These are phyloP conservation scores for Eupithecia tripunctaria DNA, from an alignment of 2,888 invertebrate genomes.

Conservation along the genomic window DNA sequence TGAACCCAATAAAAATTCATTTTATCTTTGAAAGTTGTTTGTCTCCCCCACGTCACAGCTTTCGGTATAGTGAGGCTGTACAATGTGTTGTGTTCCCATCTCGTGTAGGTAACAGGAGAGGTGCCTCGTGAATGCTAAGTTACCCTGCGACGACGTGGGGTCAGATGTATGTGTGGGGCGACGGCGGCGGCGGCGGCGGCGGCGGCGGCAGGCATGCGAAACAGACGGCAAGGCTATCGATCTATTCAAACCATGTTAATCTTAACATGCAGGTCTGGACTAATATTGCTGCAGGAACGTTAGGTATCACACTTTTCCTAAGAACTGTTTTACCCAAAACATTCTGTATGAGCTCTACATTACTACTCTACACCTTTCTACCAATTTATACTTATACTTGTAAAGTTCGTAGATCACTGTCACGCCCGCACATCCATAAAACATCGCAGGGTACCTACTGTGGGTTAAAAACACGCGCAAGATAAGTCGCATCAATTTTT, in stretches of 20 bases:
- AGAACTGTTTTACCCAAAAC: background rate
- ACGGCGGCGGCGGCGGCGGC: no score
- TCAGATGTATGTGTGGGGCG: slow-evolving; percentile 46
- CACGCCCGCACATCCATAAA: slow-evolving; percentile 61
- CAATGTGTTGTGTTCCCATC: slow-evolving; percentile 54
- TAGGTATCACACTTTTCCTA: background rate
- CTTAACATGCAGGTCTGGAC: background rate
- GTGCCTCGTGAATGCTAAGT: slow-evolving; percentile 68
- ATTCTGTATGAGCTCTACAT: background rate
- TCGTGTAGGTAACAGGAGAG: slow-evolving; percentile 62
- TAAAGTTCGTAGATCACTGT: slow-evolving; percentile 38
- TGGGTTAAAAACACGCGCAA: slow-evolving; percentile 61
- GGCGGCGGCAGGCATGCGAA: slow-evolving; percentile 33
- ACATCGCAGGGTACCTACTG: slow-evolving; percentile 62
- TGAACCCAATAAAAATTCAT: slow-evolving; percentile 16
- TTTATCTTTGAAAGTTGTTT: background rate
- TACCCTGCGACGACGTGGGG: slow-evolving; percentile 44
- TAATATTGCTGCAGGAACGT: background rate
- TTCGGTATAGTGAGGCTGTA: slow-evolving; percentile 11
- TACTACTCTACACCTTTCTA: background rate
- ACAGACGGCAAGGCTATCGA: slow-evolving; percentile 35
- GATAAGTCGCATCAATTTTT: slow-evolving; percentile 82
- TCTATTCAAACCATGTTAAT: slow-evolving; percentile 25
- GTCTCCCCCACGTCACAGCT: slow-evolving; percentile 26
- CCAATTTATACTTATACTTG: slow-evolving; percentile 17